Conservation (phyloP, 2,888 invertebrate species). For the Andrena bicolor region DNA sequence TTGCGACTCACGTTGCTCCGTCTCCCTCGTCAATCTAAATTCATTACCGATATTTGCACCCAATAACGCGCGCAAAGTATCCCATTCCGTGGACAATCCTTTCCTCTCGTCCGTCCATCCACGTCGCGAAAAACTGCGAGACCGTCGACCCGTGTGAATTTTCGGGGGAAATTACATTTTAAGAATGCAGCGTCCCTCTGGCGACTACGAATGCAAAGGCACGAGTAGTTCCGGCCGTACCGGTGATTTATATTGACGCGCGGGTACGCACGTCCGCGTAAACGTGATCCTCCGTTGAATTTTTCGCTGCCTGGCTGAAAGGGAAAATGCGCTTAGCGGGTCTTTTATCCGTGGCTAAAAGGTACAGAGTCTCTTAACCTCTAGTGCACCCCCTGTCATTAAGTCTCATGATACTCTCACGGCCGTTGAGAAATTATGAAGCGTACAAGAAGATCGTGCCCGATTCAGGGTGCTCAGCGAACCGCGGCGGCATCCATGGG, state of each 20-base stretch:
- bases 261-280: background rate
- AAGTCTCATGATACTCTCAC: constrained; percentile 82
- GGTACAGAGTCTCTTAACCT: constrained; percentile 70
- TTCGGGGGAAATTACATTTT: background rate
- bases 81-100: background rate
- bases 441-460: constrained; percentile 63
- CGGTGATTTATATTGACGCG: constrained; percentile 13
- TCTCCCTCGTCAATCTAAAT: background rate
- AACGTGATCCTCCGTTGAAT: constrained; percentile 49
- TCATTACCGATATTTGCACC: background rate
- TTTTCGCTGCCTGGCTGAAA: constrained; percentile 15
- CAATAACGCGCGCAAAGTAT: background rate
- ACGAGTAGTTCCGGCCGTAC: background rate
- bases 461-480: constrained; percentile 81
- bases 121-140: background rate
- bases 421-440: constrained; percentile 67
- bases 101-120: background rate
- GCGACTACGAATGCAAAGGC: background rate
- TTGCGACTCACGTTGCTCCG: background rate
- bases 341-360: constrained; percentile 64
- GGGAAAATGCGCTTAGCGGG: constrained; percentile 78
- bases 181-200: background rate
- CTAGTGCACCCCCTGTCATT: constrained; percentile 77
- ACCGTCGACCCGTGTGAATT: background rate
- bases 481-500: constrained; percentile 79